A percentile compares a stretch with the other conserved stretches of the same genome.
phyloP scores from a whole-genome alignment of 2,797 vertebrate genomes.

The Eulemur rubriventer region DNA sequence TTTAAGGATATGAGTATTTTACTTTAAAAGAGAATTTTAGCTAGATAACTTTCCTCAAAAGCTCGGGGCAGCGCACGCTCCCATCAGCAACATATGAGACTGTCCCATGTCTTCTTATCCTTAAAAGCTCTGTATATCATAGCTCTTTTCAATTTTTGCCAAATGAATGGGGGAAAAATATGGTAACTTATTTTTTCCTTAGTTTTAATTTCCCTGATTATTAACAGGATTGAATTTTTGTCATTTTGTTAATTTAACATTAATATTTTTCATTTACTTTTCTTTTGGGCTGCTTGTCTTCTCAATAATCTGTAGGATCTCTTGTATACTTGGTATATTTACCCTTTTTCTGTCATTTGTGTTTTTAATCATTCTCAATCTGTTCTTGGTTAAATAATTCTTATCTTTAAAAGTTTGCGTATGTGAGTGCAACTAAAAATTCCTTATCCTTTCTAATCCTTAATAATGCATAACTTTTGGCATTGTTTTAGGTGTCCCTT shows the following conservation, averaged over 20 bases:
- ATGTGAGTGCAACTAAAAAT: not conserved
- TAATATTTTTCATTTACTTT: not conserved
- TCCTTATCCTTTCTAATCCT: not conserved
- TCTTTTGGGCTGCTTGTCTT: not conserved
- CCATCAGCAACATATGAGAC: not conserved
- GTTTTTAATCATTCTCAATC: not conserved
- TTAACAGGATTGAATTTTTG: not conserved
- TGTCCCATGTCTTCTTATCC: not conserved
- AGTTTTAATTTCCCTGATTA: not conserved
- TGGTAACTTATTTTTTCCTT: not conserved
- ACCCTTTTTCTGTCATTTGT: not conserved
- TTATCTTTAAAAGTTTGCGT: not conserved
- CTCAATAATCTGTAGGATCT: not conserved
- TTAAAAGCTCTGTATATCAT: not conserved
- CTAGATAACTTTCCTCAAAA: not conserved
- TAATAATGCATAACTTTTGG: not conserved
- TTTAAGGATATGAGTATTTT: not conserved
- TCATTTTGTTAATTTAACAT: not conserved
- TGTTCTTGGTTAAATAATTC: not conserved
- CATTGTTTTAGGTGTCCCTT: not conserved
- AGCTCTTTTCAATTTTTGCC: not conserved
- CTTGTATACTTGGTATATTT: not conserved
- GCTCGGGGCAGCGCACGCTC: not conserved
- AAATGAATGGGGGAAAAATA: not conserved
- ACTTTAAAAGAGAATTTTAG: not conserved